Evolutionary conservation across 2,113 vertebrate genomes (phyloP).

Genomic region (Odontesthes bonariensis): DNA sequence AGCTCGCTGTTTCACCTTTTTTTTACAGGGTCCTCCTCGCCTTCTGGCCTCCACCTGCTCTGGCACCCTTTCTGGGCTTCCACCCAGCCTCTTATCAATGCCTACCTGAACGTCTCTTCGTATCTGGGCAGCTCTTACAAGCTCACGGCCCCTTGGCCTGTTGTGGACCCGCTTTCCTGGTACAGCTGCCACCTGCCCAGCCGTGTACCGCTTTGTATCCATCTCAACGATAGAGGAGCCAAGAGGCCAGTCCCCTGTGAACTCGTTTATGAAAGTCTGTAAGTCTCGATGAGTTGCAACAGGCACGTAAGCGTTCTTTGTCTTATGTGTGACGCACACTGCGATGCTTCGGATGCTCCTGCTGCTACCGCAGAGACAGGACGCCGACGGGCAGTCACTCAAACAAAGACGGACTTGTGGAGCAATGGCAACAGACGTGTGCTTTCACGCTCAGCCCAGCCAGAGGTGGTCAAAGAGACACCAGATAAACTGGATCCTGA

Average conservation of each 20-base stretch:
- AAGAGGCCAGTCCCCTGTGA: constrained; percentile 39
- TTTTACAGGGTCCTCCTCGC: constrained; percentile 20
- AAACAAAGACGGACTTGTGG: constrained; percentile 68
- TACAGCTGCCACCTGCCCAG: constrained; percentile 76
- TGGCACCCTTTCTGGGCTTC: constrained; percentile 34
- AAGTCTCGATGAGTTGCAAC: constrained; percentile 10
- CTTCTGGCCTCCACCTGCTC: constrained; percentile 39
- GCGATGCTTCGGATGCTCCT: not conserved
- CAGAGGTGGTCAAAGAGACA: constrained; percentile 44
- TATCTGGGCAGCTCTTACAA: constrained; percentile 47
- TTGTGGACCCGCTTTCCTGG: constrained; percentile 62
- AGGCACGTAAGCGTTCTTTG: constrained; percentile 35
- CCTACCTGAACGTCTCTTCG: constrained; percentile 56
- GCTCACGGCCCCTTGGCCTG: constrained; percentile 54
- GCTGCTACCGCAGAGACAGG: constrained; percentile 21
- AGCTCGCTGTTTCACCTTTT: constrained; percentile 34
- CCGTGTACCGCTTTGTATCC: constrained; percentile 61
- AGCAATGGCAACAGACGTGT: constrained; percentile 69
- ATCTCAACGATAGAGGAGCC: constrained; percentile 56
- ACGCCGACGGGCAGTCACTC: constrained; percentile 46
- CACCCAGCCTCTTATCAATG: constrained; percentile 49
- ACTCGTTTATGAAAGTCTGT: constrained; percentile 5
- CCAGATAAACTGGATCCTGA: constrained; percentile 44
- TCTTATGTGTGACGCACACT: not conserved
- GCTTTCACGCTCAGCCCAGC: constrained; percentile 64